Evolutionary conservation across 2,888 invertebrate species (phyloP).

Genomic region (Eilema sororculum): DNA sequence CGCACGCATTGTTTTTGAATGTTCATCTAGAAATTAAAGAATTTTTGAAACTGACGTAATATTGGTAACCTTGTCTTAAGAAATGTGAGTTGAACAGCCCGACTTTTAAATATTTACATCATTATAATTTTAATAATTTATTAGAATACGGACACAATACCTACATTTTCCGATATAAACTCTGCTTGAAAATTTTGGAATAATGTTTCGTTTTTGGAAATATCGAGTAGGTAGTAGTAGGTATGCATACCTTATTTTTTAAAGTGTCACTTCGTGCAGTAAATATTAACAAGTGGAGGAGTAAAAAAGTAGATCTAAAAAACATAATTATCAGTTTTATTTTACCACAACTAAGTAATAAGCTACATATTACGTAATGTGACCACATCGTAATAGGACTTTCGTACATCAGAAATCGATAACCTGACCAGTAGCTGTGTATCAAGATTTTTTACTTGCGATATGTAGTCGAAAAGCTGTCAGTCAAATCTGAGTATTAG

Average conservation of each 20-base stretch:
- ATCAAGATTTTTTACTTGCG: neutral
- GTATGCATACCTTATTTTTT: neutral
- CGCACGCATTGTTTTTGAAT: slow-evolving; percentile 14
- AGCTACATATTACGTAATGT: neutral
- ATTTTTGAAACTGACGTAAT: slow-evolving; percentile 10
- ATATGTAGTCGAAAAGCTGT: slow-evolving; percentile 4
- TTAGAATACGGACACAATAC: neutral
- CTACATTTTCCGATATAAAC: too few species aligned
- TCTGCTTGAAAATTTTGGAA: too few species aligned
- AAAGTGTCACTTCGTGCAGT: neutral
- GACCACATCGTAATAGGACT: neutral
- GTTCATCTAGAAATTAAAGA: slow-evolving; percentile 9
- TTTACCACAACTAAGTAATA: neutral
- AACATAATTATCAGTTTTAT: neutral
- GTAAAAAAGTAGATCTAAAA: neutral
- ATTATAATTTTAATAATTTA: neutral
- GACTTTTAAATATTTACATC: neutral
- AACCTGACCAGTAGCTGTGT: neutral
- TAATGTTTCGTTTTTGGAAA: too few species aligned
- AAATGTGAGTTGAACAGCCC: slow-evolving; percentile 1
- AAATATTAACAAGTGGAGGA: neutral
- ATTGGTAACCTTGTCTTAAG: neutral
- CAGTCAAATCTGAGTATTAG: neutral
- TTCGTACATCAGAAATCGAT: neutral
- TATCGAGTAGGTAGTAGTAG: too few species aligned